Conservation (phyloP, 2,113 vertebrate species). For the Vidua macroura region DNA sequence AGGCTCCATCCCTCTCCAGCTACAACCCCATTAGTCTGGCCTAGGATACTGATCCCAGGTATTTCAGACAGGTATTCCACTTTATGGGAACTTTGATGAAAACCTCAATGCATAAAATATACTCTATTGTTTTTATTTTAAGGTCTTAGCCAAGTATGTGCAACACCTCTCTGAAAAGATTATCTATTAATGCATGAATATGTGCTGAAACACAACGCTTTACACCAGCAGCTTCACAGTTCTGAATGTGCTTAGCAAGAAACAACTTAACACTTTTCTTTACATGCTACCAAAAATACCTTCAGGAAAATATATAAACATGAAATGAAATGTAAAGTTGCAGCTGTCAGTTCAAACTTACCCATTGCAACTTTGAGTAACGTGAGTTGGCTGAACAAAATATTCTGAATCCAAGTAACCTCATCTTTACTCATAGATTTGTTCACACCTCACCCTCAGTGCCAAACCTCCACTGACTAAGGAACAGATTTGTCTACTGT, state of each 20-base stretch:
- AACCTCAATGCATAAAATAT: background rate
- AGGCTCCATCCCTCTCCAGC: background rate
- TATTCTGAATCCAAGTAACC: background rate
- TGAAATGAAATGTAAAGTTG: constrained; percentile 56
- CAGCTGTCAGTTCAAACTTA: constrained; percentile 51
- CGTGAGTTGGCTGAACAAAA: background rate
- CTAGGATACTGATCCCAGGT: background rate
- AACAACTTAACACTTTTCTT: constrained; percentile 54
- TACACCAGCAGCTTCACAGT: background rate
- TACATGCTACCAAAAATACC: constrained; percentile 54
- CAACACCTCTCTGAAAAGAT: background rate
- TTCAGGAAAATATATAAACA: constrained; percentile 51
- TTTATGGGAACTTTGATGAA: background rate
- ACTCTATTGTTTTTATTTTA: background rate
- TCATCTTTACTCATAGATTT: background rate
- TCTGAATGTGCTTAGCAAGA: background rate
- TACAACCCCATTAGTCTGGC: background rate
- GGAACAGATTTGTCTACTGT: constrained; percentile 18
- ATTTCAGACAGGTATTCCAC: background rate
- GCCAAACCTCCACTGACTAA: constrained; percentile 9
- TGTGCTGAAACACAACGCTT: background rate
- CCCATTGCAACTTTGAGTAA: background rate
- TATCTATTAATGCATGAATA: background rate
- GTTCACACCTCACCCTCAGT: constrained; percentile 22
- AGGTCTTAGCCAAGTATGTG: background rate